Base-by-base conservation (phyloP, 2,888 invertebrate genomes). In the Seira musarum region DNA sequence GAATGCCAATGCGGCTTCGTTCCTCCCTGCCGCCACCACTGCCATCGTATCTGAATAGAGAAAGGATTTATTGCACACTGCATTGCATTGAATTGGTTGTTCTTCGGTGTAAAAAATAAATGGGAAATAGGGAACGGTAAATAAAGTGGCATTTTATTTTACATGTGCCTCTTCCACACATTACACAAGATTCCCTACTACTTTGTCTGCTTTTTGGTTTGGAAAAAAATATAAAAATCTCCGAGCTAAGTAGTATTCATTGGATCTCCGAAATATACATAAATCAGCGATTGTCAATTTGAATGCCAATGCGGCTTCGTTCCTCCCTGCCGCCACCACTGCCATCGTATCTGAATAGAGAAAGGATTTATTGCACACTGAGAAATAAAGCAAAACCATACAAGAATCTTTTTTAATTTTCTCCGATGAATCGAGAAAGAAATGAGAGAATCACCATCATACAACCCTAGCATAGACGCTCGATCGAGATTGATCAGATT, bases 131-230 rank as follows among this genome's bases (percentile, higher is more conserved):
- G 57, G 57, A 57, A 57, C 57, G 5, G 57, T 57, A 57, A 57
- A 57, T 57, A 57, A 57, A 57, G 57, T 57, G 57, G 57, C 57
- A 57, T 57, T 57, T 57, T 57, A 57, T 57, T 57, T 57, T 57
- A 57, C 40, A 13, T 40, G 40, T 57, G 57, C 57, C 57, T 57
- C 57, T n/a, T n/a, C n/a, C n/a, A n/a, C 57, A 57, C 57, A 57
- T 57, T 57, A 57, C 57, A 57, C n/a, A n/a, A n/a, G n/a, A n/a
- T n/a, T n/a, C n/a, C n/a, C n/a, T n/a, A n/a, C n/a, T 17, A 57
- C n/a, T 57, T 57, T 57, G 57, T 57, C 57, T 57, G 57, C 40
- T 57, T 10, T 40, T 40, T 40, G 40, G 6, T 57, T 8, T 13
- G 40, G n/a, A n/a, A n/a, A n/a, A n/a, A n/a, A n/a, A n/a, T n/a